phyloP scores from a whole-genome alignment of 2,888 invertebrate species.

The Ormyrus rosae region DNA sequence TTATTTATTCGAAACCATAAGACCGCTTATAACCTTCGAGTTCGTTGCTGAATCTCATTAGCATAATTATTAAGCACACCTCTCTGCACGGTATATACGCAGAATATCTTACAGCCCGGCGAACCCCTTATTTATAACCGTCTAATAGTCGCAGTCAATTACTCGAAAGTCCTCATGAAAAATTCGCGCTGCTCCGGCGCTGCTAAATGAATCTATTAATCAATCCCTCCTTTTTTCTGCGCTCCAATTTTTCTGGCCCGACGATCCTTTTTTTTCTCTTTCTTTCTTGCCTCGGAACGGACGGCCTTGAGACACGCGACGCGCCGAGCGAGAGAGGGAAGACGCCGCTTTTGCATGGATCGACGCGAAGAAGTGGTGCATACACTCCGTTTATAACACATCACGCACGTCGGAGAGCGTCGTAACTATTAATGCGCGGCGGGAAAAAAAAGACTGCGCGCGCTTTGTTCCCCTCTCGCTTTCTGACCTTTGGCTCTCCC shows the following conservation, averaged over 20 bases:
- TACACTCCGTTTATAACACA: not conserved
- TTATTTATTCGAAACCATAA: no score
- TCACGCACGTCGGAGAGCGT: not conserved
- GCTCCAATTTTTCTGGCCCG: conserved; percentile 29
- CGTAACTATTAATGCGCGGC: not conserved
- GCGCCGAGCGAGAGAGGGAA: not conserved
- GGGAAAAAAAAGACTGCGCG: not conserved
- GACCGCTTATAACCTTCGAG: no score
- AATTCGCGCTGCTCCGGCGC: conserved; percentile 4
- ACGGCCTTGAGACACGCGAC: conserved; percentile 46
- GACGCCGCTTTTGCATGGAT: conserved; percentile 35
- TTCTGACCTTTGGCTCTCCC: not conserved
- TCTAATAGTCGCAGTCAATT: conserved; percentile 3
- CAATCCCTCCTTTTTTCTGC: conserved; percentile 1
- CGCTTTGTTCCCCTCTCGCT: not conserved
- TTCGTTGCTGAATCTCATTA: no score
- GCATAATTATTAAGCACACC: no score
- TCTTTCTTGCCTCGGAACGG: not conserved
- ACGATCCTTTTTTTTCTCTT: not conserved
- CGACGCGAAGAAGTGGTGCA: not conserved
- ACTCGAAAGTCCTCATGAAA: conserved; percentile 10
- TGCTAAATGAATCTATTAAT: conserved; percentile 41
- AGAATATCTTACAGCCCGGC: not conserved
- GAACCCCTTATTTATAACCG: not conserved
- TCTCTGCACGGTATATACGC: no score